phyloP scores from a whole-genome alignment of 2,888 invertebrate genomes.

The Hermaeophaga mercurialis region DNA sequence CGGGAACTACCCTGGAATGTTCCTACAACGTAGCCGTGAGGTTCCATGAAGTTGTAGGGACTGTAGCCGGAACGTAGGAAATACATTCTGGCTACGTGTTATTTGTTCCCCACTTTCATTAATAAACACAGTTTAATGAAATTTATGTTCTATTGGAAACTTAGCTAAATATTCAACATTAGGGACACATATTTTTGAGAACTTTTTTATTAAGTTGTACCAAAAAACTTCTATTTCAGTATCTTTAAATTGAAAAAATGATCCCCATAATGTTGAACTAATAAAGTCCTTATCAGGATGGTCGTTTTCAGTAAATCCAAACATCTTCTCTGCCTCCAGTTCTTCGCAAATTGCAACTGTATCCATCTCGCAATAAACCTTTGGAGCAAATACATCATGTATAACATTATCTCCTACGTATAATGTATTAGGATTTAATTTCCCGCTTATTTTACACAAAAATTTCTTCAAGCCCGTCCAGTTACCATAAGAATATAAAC shows the following conservation, averaged over 20 bases:
- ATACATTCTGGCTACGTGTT: no score
- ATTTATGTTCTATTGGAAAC: slow-evolving; percentile 60
- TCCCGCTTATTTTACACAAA: slow-evolving; percentile 54
- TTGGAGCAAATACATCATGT: slow-evolving; percentile 75
- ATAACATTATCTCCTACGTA: slow-evolving; percentile 79
- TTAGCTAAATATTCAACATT: slow-evolving; percentile 63
- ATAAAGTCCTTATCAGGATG: slow-evolving; percentile 62
- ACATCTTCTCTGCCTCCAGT: slow-evolving; percentile 64
- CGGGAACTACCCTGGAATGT: no score
- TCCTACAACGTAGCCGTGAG: no score
- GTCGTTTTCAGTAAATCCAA: slow-evolving; percentile 47
- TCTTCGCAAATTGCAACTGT: slow-evolving; percentile 75
- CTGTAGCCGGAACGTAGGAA: no score
- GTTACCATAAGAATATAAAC: slow-evolving; percentile 65
- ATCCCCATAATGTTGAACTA: slow-evolving; percentile 69
- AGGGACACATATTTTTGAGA: slow-evolving; percentile 71
- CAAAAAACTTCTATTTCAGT: slow-evolving; percentile 61
- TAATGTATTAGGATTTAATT: slow-evolving; percentile 62
- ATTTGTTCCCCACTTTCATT: no score
- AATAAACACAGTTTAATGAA: no score
- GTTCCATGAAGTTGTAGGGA: no score
- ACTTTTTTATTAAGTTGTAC: slow-evolving; percentile 66
- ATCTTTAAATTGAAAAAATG: slow-evolving; percentile 64
- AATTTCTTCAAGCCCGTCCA: slow-evolving; percentile 63
- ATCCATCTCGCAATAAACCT: slow-evolving; percentile 64